Conservation (phyloP, 2,797 vertebrate species). For the Mallotus villosus region DNA sequence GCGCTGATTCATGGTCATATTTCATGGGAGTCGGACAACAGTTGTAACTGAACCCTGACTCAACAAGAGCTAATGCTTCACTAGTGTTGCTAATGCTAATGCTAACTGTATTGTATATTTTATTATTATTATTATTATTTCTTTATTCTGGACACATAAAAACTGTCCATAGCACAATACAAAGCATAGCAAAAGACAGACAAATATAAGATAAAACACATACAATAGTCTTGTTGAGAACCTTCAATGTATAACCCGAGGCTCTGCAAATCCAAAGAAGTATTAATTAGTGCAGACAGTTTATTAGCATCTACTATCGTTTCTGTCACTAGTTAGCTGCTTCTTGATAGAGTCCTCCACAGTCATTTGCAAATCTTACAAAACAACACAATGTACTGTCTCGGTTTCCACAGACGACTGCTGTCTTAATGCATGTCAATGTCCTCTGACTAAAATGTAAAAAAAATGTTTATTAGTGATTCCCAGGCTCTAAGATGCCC, state of each 20-base stretch:
- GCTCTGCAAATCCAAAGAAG: not conserved
- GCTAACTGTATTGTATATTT: too few species aligned
- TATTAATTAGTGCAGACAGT: not conserved
- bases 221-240: too few species aligned
- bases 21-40: slow-evolving; percentile 23
- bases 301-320: not conserved
- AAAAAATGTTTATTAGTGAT: not conserved
- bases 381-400: not conserved
- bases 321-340: not conserved
- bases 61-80: not conserved
- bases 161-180: too few species aligned
- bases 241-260: not conserved
- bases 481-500: not conserved
- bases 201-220: too few species aligned
- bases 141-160: too few species aligned
- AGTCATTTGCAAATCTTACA: not conserved
- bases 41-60: not conserved
- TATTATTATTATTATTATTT: too few species aligned
- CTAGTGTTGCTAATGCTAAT: not conserved
- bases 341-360: not conserved
- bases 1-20: slow-evolving; percentile 16
- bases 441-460: not conserved
- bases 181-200: too few species aligned
- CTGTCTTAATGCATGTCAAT: not conserved
- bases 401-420: not conserved